Evolutionary conservation across 2,888 invertebrate species (phyloP).

Genomic region (Chaetoderma sp.): DNA sequence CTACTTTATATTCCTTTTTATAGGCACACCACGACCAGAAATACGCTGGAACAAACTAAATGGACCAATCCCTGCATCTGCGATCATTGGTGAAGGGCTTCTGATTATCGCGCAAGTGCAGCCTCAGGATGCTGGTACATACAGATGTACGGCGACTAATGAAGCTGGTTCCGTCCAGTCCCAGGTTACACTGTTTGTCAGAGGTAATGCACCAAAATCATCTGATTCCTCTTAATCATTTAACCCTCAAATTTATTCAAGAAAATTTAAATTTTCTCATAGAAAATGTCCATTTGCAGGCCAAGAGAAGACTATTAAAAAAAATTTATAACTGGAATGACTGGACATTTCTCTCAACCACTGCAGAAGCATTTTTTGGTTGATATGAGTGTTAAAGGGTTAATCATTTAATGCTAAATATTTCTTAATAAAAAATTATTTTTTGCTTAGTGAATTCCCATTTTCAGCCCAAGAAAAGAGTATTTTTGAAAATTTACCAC

Average conservation of each 20-base stretch:
- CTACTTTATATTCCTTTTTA: neutral
- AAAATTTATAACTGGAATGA: neutral
- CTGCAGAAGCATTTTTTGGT: too few relatives aligned
- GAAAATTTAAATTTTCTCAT: too few relatives aligned
- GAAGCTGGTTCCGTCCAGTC: slow-evolving; percentile 73
- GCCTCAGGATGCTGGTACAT: slow-evolving; percentile 77
- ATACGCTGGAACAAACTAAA: slow-evolving; percentile 77
- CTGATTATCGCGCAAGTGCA: slow-evolving; percentile 75
- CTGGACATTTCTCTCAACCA: too few relatives aligned
- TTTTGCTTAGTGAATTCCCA: too few relatives aligned
- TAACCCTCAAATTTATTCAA: too few relatives aligned
- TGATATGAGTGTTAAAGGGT: too few relatives aligned
- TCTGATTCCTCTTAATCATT: neutral
- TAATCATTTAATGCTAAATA: neutral
- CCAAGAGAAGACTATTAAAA: too few relatives aligned
- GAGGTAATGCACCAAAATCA: slow-evolving; percentile 42
- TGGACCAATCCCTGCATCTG: slow-evolving; percentile 46
- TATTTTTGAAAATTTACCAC: too few relatives aligned
- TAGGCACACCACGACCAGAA: slow-evolving; percentile 64
- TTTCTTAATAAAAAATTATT: neutral
- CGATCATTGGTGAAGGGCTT: slow-evolving; percentile 72
- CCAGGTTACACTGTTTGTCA: slow-evolving; percentile 70
- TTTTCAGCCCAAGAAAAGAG: too few relatives aligned
- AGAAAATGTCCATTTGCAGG: too few relatives aligned
- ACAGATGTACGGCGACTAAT: slow-evolving; percentile 77